phyloP scores from a whole-genome alignment of 2,113 vertebrate species.

The Sula dactylatra region DNA sequence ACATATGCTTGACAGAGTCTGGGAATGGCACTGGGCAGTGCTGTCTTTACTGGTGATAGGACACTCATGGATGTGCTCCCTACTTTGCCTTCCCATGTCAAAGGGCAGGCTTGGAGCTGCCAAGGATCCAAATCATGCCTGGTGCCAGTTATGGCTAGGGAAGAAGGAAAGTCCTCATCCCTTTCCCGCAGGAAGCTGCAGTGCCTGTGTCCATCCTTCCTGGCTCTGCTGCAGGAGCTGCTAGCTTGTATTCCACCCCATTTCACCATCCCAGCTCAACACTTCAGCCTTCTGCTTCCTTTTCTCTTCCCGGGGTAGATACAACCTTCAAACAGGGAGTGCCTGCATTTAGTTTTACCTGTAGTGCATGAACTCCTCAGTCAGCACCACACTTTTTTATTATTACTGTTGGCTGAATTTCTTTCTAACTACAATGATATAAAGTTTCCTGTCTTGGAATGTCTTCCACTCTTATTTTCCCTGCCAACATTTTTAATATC shows the following conservation, averaged over 20 bases:
- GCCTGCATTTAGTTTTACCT: not conserved
- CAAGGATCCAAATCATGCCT: not conserved
- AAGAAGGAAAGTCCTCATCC: not conserved
- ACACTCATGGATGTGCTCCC: not conserved
- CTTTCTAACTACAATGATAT: not conserved
- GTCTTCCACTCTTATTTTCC: not conserved
- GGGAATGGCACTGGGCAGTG: not conserved
- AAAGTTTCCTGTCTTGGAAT: not conserved
- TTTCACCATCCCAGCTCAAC: not conserved
- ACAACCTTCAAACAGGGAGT: not conserved
- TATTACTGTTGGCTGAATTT: not conserved
- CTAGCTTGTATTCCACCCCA: not conserved
- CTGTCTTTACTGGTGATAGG: accelerated
- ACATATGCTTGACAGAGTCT: not conserved
- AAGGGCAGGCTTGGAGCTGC: not conserved
- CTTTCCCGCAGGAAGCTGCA: not conserved
- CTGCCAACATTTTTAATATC: not conserved
- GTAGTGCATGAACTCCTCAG: not conserved
- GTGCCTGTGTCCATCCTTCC: not conserved
- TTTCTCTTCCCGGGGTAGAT: not conserved
- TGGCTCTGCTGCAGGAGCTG: not conserved
- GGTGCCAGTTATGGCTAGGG: not conserved
- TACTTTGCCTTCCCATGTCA: not conserved
- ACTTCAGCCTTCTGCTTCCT: not conserved
- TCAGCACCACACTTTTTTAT: not conserved